A percentile compares a stretch with the other conserved stretches of the same genome.
Evolutionary conservation across 2,797 vertebrate genomes (phyloP).

Genomic region (Myripristis murdjan): DNA sequence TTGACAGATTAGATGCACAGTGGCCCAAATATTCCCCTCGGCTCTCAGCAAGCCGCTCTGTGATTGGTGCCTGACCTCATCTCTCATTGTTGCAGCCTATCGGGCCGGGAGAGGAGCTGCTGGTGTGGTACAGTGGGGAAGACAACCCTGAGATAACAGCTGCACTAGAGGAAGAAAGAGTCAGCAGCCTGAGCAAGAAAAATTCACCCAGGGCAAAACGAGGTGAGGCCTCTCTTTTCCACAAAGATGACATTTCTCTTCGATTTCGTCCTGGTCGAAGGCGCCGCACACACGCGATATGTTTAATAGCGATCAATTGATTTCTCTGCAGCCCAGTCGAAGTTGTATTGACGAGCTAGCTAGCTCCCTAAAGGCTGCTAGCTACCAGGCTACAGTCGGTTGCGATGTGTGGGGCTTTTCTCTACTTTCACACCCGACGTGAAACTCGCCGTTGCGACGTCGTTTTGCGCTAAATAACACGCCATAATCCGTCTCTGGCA

Average conservation of each 20-base stretch:
- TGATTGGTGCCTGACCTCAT: slow-evolving; percentile 89
- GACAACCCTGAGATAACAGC: slow-evolving; percentile 98
- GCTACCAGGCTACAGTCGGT: slow-evolving; percentile 22
- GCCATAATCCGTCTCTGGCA: fast-evolving
- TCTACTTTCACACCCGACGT: slow-evolving; percentile 61
- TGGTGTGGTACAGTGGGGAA: slow-evolving; percentile 98
- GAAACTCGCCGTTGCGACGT: slow-evolving; percentile 38
- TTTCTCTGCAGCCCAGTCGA: slow-evolving; percentile 48
- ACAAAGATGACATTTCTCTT: slow-evolving; percentile 7
- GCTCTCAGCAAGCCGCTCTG: slow-evolving; percentile 81
- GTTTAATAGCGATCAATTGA: background rate
- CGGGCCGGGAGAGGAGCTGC: slow-evolving; percentile 93
- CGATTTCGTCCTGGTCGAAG: background rate
- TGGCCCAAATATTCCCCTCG: slow-evolving; percentile 77
- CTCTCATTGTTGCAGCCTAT: slow-evolving; percentile 90
- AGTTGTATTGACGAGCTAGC: slow-evolving; percentile 69
- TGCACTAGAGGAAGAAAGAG: slow-evolving; percentile 96
- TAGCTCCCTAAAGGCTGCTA: slow-evolving; percentile 67
- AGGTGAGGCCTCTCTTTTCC: slow-evolving; percentile 87
- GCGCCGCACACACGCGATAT: background rate
- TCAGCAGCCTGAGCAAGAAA: slow-evolving; percentile 90
- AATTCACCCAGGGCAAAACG: slow-evolving; percentile 89
- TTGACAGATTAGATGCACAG: slow-evolving; percentile 79
- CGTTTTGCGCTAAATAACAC: background rate
- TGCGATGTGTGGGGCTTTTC: slow-evolving; percentile 71